Evolutionary conservation across 92 coral and sea anemone genomes (phyloP).

Genomic region (Zoanthus gigantus): DNA sequence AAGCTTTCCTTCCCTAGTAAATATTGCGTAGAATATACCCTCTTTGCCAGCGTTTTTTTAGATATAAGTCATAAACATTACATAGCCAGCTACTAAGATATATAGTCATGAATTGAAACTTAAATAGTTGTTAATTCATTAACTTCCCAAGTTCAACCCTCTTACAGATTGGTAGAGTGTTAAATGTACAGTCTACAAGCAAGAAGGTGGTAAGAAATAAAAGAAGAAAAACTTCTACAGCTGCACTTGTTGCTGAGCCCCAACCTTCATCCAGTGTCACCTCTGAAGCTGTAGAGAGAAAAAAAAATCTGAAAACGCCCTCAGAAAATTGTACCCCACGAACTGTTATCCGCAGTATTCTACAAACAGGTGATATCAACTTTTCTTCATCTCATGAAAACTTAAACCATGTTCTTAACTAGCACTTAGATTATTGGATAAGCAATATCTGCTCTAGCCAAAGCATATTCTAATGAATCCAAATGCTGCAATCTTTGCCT

Average conservation of each 20-base stretch:
- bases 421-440: no score
- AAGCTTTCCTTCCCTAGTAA: no score
- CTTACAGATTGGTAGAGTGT: constrained; percentile 70
- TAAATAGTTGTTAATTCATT: no score
- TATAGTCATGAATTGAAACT: no score
- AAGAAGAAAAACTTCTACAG: constrained; percentile 35
- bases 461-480: no score
- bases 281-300: constrained; percentile 41
- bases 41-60: no score
- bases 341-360: constrained; percentile 69
- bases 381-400: background rate
- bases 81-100: no score
- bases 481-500: background rate
- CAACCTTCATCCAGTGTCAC: background rate
- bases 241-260: background rate
- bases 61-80: no score
- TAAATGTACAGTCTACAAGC: constrained; percentile 67
- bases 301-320: constrained; percentile 47
- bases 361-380: constrained; percentile 74
- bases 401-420: no score
- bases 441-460: no score
- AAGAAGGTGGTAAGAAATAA: constrained; percentile 51
- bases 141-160: no score
- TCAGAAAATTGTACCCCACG: constrained; percentile 78
- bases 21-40: no score